Evolutionary conservation across 2,113 vertebrate genomes (phyloP), one percentile per base, ranked within the genome.

Genomic region (Mellivora capensis): DNA sequence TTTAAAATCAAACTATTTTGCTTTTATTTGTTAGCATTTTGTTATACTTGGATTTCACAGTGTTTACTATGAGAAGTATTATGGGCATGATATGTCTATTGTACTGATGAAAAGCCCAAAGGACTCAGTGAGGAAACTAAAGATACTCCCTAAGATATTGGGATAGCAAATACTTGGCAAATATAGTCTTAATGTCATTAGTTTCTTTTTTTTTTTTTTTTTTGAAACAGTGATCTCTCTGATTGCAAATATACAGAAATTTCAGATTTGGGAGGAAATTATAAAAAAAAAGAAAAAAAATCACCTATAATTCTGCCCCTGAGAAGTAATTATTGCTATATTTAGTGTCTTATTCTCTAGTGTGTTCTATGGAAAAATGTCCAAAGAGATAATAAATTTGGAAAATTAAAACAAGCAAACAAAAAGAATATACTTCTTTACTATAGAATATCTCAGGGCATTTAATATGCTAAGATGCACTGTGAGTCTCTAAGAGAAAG

Each of bases 11-110:
- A 95, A 79, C 87, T 74, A 7, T 23, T 27, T 6, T 74, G 14
- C 6, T 72, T 62, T 59, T 94, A 14, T 96, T 72, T 90, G n/a
- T 85, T 88, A 86, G 47, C 6, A 83, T 96, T 90, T 97, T 54
- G 83, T 49, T 90, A 3, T 62, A 85, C 29, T 90, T 72, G 14
- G 3, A 82, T 90, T 79, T 96, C 42, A 90, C 94, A 72, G 49
- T 88, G 4, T 89, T 87, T 87, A 54, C 4, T 37, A 47, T 61
- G 52, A 71, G 47, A 93, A 80, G 25, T 82, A 31, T 54, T 91
- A 84, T 44, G 44, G 37, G 87, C 89, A 83, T 87, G 17, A 54
- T 52, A 39, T 64, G 7, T 61, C 9, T 44, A 27, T 93, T 69
- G 2, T 88, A 76, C 9, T 39, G 34, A 88, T 77, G 20, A 52